Evolutionary conservation across 2,113 vertebrate species (phyloP).

Genomic region (Peromyscus polionotus): DNA sequence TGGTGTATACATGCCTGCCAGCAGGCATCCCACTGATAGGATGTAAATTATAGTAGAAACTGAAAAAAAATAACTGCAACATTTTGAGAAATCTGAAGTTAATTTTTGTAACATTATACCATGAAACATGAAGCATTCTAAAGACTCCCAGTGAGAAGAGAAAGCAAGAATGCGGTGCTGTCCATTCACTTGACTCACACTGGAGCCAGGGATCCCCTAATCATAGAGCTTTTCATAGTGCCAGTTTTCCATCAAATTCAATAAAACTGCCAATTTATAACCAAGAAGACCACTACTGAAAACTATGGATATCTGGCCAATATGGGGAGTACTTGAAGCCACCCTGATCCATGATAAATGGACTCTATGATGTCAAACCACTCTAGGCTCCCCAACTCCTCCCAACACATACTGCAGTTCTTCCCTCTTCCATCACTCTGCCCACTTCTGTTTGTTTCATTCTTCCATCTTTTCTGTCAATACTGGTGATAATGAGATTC

Average conservation of each 20-base stretch:
- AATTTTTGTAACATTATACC: conserved; percentile 51
- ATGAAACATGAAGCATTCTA: conserved; percentile 26
- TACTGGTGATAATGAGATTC: neutral
- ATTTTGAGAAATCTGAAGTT: conserved; percentile 48
- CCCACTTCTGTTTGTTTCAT: neutral
- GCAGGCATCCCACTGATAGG: conserved; percentile 18
- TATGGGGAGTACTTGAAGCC: neutral
- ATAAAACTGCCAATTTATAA: neutral
- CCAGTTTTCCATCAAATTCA: neutral
- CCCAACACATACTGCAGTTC: neutral
- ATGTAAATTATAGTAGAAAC: conserved; percentile 47
- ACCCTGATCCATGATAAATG: neutral
- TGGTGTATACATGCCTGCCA: conserved; percentile 55
- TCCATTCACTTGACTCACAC: neutral
- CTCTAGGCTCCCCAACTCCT: neutral
- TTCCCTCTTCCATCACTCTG: neutral
- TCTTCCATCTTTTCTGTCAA: conserved; percentile 50
- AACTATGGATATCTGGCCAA: neutral
- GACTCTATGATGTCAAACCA: neutral
- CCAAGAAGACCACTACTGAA: neutral
- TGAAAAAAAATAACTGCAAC: conserved; percentile 65
- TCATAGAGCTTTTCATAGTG: neutral
- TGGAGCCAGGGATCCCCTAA: neutral
- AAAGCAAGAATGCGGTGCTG: conserved; percentile 27
- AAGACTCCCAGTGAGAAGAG: conserved; percentile 28